These are phyloP conservation scores for Oryzias dopingdopingensis DNA, from an alignment of 2,797 vertebrate genomes.

Conservation along the genomic window DNA sequence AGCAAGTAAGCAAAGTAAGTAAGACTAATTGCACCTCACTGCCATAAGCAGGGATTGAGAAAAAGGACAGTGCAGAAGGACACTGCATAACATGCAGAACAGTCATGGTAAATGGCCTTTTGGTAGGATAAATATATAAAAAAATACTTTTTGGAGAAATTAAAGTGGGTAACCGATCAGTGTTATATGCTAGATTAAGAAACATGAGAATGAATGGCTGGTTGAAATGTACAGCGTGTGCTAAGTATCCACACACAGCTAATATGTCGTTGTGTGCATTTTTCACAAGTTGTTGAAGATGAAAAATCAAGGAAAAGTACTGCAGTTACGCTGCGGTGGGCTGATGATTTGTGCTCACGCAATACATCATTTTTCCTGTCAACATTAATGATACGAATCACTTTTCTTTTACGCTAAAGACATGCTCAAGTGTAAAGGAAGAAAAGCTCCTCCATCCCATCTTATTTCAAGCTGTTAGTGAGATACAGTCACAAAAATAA, in stretches of 20 bases:
- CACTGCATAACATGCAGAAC: conserved; percentile 29
- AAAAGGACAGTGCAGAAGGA: conserved; percentile 40
- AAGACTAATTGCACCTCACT: conserved; percentile 50
- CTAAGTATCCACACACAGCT: conserved; percentile 62
- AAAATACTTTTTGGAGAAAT: conserved; percentile 31
- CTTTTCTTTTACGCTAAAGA: conserved; percentile 29
- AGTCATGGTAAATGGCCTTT: conserved; percentile 21
- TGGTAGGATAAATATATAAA: conserved; percentile 1
- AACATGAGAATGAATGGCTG: conserved; percentile 59
- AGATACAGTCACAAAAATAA: conserved; percentile 15
- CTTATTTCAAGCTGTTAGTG: conserved; percentile 34
- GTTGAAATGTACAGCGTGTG: conserved; percentile 46
- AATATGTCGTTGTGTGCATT: conserved; percentile 19
- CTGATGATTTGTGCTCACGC: conserved; percentile 42
- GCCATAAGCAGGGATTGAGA: conserved; percentile 29
- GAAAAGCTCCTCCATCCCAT: conserved; percentile 9
- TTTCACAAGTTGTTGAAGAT: conserved; percentile 40
- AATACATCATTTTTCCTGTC: conserved; percentile 22
- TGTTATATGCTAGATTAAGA: conserved; percentile 42
- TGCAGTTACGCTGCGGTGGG: conserved; percentile 46
- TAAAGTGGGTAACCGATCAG: conserved; percentile 3
- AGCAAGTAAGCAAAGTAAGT: conserved; percentile 35
- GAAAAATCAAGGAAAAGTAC: conserved; percentile 33
- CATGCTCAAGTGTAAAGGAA: conserved; percentile 10
- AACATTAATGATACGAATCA: conserved; percentile 21